Evolutionary conservation across 2,888 invertebrate genomes (phyloP).

Genomic region (Caenorhabditis macrosperma): DNA sequence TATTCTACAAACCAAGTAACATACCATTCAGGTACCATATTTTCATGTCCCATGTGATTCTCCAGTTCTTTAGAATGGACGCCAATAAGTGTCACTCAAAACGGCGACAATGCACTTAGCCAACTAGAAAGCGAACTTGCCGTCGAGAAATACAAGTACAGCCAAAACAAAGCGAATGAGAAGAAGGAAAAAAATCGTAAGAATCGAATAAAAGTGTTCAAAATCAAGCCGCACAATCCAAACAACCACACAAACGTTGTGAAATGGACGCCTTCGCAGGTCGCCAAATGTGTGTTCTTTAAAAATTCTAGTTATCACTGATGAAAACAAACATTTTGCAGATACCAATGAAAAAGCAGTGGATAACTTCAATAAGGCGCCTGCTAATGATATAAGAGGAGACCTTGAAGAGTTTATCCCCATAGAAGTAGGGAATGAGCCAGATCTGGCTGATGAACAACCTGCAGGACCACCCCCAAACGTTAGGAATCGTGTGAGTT

Average conservation of each 20-base stretch:
- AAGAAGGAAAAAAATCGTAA: conserved; percentile 14
- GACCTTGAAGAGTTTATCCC: conserved; percentile 53
- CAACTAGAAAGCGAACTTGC: conserved; percentile 54
- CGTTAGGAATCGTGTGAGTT: conserved; percentile 48
- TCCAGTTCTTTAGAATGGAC: conserved; percentile 4
- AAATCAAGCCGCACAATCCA: conserved; percentile 36
- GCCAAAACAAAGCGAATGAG: conserved; percentile 19
- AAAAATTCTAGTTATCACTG: not conserved
- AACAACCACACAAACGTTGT: conserved; percentile 22
- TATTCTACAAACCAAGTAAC: conserved; percentile 44
- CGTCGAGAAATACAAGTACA: conserved; percentile 43
- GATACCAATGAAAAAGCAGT: conserved; percentile 45
- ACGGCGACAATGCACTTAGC: conserved; percentile 19
- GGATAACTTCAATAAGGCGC: conserved; percentile 18
- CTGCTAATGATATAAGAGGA: conserved; percentile 9
- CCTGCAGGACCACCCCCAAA: conserved; percentile 57
- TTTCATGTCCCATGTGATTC: not conserved
- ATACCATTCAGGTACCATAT: conserved; percentile 17
- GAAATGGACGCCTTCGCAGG: conserved; percentile 34
- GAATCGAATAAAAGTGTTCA: conserved; percentile 38
- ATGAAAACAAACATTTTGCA: conserved; percentile 1
- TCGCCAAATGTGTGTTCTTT: conserved; percentile 45
- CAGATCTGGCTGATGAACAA: conserved; percentile 41
- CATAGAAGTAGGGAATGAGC: conserved; percentile 47
- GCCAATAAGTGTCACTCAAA: not conserved